Percentiles rank a stretch among this genome's conserved stretches.
These are phyloP conservation scores for Daubentonia madagascariensis DNA, from an alignment of 2,113 vertebrate species.

Conservation along the genomic window DNA sequence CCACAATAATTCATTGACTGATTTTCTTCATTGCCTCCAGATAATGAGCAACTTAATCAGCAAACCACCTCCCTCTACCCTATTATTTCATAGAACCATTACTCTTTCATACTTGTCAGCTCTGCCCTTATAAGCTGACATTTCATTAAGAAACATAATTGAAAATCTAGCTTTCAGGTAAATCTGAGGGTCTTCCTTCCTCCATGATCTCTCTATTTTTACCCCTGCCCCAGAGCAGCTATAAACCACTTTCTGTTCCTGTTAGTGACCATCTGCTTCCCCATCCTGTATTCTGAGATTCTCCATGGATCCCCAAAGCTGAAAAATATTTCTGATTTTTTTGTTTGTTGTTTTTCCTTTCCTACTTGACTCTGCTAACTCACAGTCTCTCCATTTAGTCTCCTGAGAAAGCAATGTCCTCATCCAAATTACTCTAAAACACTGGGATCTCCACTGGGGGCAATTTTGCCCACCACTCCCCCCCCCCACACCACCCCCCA, in stretches of 20 bases:
- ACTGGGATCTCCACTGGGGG: not conserved
- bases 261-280: not conserved
- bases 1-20: slow-evolving; percentile 54
- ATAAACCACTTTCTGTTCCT: not conserved
- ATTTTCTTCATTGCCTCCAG: slow-evolving; percentile 55
- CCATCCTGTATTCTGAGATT: not conserved
- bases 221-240: not conserved
- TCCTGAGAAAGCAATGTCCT: not conserved
- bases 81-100: slow-evolving; percentile 32
- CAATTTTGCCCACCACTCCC: too few species aligned
- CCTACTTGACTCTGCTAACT: not conserved
- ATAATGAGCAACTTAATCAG: slow-evolving; percentile 66
- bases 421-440: not conserved
- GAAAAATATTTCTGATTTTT: not conserved
- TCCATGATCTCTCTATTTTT: not conserved
- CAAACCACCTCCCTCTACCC: not conserved
- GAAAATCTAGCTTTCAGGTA: slow-evolving; percentile 71
- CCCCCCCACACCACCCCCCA: not conserved
- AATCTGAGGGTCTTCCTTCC: slow-evolving; percentile 37
- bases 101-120: slow-evolving; percentile 57
- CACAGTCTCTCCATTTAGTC: too few species aligned
- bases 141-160: slow-evolving; percentile 71
- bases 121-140: slow-evolving; percentile 61
- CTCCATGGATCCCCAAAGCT: not conserved
- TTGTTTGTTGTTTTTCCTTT: not conserved